A percentile compares a stretch with the other conserved stretches of the same genome.
Evolutionary conservation across 1,140 invertebrate genomes (phyloP).

Genomic region (Drosophila mayri): DNA sequence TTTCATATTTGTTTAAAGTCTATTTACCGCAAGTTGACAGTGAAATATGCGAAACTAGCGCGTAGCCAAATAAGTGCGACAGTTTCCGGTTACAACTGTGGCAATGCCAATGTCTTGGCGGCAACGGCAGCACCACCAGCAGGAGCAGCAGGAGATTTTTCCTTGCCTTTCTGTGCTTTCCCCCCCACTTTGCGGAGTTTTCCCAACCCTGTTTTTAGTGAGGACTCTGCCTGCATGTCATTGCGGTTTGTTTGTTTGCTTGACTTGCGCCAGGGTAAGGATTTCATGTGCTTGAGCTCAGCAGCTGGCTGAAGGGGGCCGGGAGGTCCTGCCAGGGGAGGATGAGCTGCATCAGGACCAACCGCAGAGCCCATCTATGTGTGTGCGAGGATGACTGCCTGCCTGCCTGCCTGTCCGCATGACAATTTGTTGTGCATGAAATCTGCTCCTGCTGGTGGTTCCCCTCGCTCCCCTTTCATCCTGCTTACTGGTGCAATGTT

Average conservation of each 20-base stretch:
- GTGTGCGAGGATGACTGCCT: slow-evolving; percentile 43
- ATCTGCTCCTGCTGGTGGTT: slow-evolving; percentile 46
- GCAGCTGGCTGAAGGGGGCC: neutral
- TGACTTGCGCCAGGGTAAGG: slow-evolving; percentile 81
- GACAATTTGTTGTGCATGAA: slow-evolving; percentile 82
- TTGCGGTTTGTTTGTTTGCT: slow-evolving; percentile 83
- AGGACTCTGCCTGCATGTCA: slow-evolving; percentile 70
- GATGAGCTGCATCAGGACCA: slow-evolving; percentile 54
- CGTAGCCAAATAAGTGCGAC: slow-evolving; percentile 83
- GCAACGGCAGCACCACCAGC: neutral
- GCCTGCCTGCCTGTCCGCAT: slow-evolving; percentile 77
- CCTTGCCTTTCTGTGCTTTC: slow-evolving; percentile 9
- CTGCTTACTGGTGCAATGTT: slow-evolving; percentile 65
- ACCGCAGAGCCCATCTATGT: slow-evolving; percentile 63
- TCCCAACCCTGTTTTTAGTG: slow-evolving; percentile 18
- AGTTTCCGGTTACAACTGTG: slow-evolving; percentile 83
- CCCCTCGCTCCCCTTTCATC: slow-evolving; percentile 9
- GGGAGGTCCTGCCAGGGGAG: slow-evolving; percentile 6
- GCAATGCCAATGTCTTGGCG: slow-evolving; percentile 63
- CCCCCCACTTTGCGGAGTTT: slow-evolving; percentile 23
- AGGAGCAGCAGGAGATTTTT: slow-evolving; percentile 48
- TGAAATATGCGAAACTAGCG: slow-evolving; percentile 83
- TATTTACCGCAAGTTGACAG: slow-evolving; percentile 83
- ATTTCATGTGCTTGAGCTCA: slow-evolving; percentile 78
- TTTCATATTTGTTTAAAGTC: slow-evolving; percentile 84